phyloP scores from a whole-genome alignment of 2,113 vertebrate genomes.

The Boleophthalmus pectinirostris region DNA sequence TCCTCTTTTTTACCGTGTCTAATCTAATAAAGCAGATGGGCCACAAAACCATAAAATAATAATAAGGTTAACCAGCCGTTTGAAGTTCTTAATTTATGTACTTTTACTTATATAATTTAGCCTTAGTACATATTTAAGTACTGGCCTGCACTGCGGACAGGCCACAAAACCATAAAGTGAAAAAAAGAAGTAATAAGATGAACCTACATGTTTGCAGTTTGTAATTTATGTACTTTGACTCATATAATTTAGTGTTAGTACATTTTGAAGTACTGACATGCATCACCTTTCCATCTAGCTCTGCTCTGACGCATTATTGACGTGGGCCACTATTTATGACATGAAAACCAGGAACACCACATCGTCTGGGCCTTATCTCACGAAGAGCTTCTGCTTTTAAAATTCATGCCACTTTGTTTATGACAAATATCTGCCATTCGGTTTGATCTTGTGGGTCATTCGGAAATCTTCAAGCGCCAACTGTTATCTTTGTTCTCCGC shows the following conservation, averaged over 20 bases:
- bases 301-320: not conserved
- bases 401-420: slow-evolving; percentile 27
- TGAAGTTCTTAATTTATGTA: too few species aligned
- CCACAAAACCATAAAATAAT: too few species aligned
- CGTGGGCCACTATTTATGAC: not conserved
- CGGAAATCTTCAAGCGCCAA: slow-evolving; percentile 36
- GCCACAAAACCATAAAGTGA: too few species aligned
- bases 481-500: slow-evolving; percentile 38
- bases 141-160: too few species aligned
- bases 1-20: too few species aligned
- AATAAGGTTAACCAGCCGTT: too few species aligned
- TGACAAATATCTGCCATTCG: slow-evolving; percentile 25
- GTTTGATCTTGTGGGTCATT: slow-evolving; percentile 40
- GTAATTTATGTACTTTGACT: too few species aligned
- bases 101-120: too few species aligned
- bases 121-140: not conserved
- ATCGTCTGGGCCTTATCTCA: not conserved
- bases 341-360: not conserved
- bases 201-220: too few species aligned
- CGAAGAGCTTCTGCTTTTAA: not conserved
- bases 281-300: too few species aligned
- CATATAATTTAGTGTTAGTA: not conserved
- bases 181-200: too few species aligned
- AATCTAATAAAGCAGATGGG: not conserved
- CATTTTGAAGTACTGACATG: not conserved